Evolutionary conservation across 1,140 invertebrate genomes (phyloP).

Genomic region (Mamestra configurata): DNA sequence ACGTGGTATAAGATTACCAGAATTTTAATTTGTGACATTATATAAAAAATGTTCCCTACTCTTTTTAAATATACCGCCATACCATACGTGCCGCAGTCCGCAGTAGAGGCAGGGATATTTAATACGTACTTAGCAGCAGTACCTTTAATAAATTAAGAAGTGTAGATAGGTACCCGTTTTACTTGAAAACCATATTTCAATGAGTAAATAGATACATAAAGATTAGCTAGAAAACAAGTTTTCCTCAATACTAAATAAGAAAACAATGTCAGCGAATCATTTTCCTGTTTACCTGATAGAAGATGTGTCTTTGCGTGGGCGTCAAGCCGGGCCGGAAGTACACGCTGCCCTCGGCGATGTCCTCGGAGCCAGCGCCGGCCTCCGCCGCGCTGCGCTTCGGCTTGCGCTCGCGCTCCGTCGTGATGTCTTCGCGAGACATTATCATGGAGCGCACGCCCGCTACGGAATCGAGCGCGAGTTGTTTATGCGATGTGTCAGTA

Average conservation of each 20-base stretch:
- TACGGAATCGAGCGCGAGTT: conserved; percentile 25
- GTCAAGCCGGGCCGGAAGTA: conserved; percentile 91
- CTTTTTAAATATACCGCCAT: too few relatives aligned
- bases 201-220: background rate
- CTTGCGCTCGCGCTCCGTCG: conserved; percentile 63
- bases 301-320: conserved; percentile 93
- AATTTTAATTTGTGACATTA: too few relatives aligned
- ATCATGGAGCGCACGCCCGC: conserved; percentile 75
- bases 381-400: background rate
- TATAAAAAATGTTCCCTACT: too few relatives aligned
- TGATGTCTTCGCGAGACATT: conserved; percentile 68
- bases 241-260: background rate
- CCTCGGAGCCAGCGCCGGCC: conserved; percentile 60
- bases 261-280: background rate
- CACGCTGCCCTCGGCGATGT: conserved; percentile 71
- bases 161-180: too few relatives aligned
- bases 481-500: background rate
- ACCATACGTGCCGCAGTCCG: too few relatives aligned
- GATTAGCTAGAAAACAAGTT: background rate
- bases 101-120: too few relatives aligned
- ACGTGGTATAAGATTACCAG: too few relatives aligned
- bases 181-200: background rate
- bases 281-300: conserved; percentile 91
- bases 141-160: too few relatives aligned
- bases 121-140: too few relatives aligned